These are phyloP conservation scores for Arbacia lixula DNA, from an alignment of 53 echinoderm and acorn worm species.

Conservation along the genomic window DNA sequence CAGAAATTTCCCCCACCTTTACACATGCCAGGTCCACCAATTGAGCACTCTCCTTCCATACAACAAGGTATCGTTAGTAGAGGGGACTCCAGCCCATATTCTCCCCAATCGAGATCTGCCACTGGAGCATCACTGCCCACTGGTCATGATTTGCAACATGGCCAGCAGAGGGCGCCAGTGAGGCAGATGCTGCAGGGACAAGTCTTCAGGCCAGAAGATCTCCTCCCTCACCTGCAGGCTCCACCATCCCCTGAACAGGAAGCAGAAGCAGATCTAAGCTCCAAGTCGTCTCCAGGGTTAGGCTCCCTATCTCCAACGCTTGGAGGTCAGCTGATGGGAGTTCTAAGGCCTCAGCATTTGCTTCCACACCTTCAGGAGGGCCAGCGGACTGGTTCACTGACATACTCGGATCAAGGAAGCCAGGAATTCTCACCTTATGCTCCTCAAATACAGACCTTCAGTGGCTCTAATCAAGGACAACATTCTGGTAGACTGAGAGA, in stretches of 20 bases:
- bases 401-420: neutral
- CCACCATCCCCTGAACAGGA: neutral
- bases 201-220: slow-evolving; percentile 42
- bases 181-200: slow-evolving; percentile 36
- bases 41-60: slow-evolving; percentile 35
- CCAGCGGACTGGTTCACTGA: neutral
- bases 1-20: neutral
- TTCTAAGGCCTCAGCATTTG: slow-evolving; percentile 33
- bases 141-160: neutral
- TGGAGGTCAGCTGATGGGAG: slow-evolving; percentile 31
- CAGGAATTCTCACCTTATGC: too few species aligned
- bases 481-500: too few species aligned
- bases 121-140: neutral
- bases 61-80: slow-evolving; percentile 7
- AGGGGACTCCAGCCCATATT: neutral
- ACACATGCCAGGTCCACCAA: neutral
- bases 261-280: slow-evolving; percentile 5
- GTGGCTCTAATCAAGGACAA: too few species aligned
- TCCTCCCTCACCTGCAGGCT: slow-evolving; percentile 24
- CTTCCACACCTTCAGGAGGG: slow-evolving; percentile 22
- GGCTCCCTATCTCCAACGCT: neutral
- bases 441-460: neutral
- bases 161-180: slow-evolving; percentile 21
- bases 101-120: neutral
- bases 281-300: neutral